phyloP scores from a whole-genome alignment of 1,140 invertebrate genomes.

The Dendroctonus ponderosae region DNA sequence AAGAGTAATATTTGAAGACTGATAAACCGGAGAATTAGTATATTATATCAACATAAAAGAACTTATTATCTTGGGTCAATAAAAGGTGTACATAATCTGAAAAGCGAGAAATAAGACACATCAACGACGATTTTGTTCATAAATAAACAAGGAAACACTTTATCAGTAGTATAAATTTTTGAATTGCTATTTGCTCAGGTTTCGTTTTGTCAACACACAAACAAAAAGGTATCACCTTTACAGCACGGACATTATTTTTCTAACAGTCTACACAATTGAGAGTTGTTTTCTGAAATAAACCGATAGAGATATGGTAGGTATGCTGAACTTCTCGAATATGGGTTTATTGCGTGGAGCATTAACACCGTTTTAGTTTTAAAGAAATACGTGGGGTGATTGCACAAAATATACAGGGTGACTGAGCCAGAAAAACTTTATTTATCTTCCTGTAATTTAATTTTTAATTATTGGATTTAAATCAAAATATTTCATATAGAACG shows the following conservation, averaged over 20 bases:
- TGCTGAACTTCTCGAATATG: no score
- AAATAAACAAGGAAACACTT: conserved; percentile 32
- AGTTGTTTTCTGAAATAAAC: conserved; percentile 11
- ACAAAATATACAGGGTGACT: no score
- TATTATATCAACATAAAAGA: conserved; percentile 35
- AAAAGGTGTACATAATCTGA: conserved; percentile 36
- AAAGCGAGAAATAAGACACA: conserved; percentile 26
- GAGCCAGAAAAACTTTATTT: no score
- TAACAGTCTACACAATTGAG: conserved; percentile 15
- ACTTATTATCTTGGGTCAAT: conserved; percentile 33
- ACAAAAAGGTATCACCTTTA: conserved; percentile 30
- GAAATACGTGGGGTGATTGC: no score
- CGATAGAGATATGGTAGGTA: no score
- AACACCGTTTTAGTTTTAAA: no score
- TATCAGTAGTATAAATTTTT: conserved; percentile 35
- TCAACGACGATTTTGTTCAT: conserved; percentile 31
- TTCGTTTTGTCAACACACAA: conserved; percentile 30
- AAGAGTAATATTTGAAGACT: conserved; percentile 26
- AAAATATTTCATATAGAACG: no score
- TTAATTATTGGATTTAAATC: no score
- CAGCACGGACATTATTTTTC: conserved; percentile 28
- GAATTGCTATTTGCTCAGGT: conserved; percentile 33
- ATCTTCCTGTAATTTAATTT: no score
- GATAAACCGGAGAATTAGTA: conserved; percentile 34
- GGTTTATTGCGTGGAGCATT: no score